Evolutionary conservation across 2,888 invertebrate species (phyloP).

Genomic region (Drosophila mimica): DNA sequence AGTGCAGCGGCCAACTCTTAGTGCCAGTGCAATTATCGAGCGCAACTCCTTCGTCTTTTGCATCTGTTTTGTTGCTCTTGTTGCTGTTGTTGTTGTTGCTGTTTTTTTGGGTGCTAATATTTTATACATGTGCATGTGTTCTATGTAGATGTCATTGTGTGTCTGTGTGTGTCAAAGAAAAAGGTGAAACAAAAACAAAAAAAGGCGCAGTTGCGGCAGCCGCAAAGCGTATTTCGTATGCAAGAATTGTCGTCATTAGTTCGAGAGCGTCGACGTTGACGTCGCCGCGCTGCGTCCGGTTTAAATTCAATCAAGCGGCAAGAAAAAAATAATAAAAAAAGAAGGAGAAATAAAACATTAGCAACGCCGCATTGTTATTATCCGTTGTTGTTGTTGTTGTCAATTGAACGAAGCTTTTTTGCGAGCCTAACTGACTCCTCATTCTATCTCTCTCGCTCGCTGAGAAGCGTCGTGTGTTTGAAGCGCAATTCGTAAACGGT

Average conservation of each 20-base stretch:
- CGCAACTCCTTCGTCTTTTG: conserved; percentile 33
- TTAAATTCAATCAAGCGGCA: conserved; percentile 80
- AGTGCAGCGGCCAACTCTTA: conserved; percentile 21
- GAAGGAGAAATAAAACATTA: conserved; percentile 34
- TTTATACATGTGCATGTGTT: conserved; percentile 42
- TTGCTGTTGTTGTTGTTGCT: conserved; percentile 25
- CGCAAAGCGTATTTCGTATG: conserved; percentile 59
- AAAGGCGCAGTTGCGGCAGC: conserved; percentile 56
- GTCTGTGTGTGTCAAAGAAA: conserved; percentile 50
- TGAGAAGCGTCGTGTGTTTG: conserved; percentile 28
- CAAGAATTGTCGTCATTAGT: conserved; percentile 67
- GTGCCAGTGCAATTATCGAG: conserved; percentile 64
- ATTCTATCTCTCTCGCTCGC: conserved; percentile 11
- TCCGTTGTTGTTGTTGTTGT: conserved; percentile 17
- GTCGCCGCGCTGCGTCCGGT: conserved; percentile 64
- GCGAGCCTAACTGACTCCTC: conserved; percentile 24
- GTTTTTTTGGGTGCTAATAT: conserved; percentile 64
- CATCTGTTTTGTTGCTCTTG: conserved; percentile 26
- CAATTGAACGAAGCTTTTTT: conserved; percentile 17
- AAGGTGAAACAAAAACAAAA: conserved; percentile 60
- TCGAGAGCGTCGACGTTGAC: conserved; percentile 41
- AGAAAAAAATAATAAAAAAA: conserved; percentile 37
- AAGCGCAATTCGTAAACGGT: conserved; percentile 32
- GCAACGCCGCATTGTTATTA: conserved; percentile 51
- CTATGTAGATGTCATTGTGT: conserved; percentile 44